Evolutionary conservation across 2,888 invertebrate species (phyloP), one percentile per base, ranked within the genome.

Genomic region (Dolichomitus sp.): DNA sequence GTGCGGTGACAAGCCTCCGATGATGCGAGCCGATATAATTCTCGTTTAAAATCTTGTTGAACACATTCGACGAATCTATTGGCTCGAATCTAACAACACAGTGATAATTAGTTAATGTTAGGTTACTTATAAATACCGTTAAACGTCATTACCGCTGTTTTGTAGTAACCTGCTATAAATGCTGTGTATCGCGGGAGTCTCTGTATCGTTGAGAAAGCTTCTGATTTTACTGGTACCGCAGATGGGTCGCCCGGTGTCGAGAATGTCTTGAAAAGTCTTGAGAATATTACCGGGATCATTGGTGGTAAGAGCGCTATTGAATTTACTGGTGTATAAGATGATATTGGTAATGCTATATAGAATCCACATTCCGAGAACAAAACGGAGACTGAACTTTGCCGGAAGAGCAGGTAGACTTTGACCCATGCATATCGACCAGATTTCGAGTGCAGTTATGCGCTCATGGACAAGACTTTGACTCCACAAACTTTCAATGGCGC

Each of bases 321-420:
- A 85, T 17, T 77, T 81, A 52, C 86, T 81, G 52, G 74, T 80
- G 23, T 85, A 87, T 19, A 81, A n/a, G 42, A 66, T 66, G 52
- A 54, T 84, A 27, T 74, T 69, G 45, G 70, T 74, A 11, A 84
- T 63, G 5, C 77, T 80, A 72, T 81, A 81, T 5, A 85, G 23
- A 7, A 87, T 68, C 87, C 87, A 87, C 14, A 86, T 48, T 0
- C 78, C 76, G 23, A 87, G 27, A 11, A 84, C 75, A 12, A 84
- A 42, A 7, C 84, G 66, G 33, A 87, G 27, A 0, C 86, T 81
- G n/a, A 70, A 33, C 23, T 70, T 86, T 4, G 52, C 77, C 0
- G 84, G 87, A 14, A 68, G 52, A 11, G 19, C 11, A 12, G 54
- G 37, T 19, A 85, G 37, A 7, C 65, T 19, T 27, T 83, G 85